Evolutionary conservation across 2,888 invertebrate species (phyloP), one percentile per base, ranked within the genome.

Genomic region (Melipona beecheii): DNA sequence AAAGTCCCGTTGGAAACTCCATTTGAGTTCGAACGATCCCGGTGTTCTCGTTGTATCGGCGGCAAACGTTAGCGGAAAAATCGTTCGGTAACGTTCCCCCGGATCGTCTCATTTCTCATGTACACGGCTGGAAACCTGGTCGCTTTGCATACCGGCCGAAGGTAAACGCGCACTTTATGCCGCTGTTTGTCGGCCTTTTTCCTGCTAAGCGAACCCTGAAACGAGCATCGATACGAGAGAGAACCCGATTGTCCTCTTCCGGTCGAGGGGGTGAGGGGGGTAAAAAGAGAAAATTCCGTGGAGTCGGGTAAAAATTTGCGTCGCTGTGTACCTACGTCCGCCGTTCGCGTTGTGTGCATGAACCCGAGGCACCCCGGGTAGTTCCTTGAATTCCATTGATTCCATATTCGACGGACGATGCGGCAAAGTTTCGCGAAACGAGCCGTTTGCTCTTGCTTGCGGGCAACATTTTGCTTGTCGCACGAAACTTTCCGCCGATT

Each of bases 171-270:
- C 69, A 36, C 58, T 60, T 72, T 58, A 50, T 27, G 80, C n/a
- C 56, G 31, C 52, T 81, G 79, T 80, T 80, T 80, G 78, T 78
- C 78, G 62, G 69, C 78, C 78, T 70, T 80, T 78, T 62, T 68
- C 66, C 81, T 52, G 81, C 79, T 78, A 72, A 78, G 60, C 79
- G 71, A 72, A 21, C 60, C 66, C 58, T 49, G 80, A 72, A 81
- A 68, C 81, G 81, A 72, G 52, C 71, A 52, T 21, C 81, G 78
- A 78, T 78, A 78, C 78, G 50, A 19, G 43, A 65, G 58, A 0
- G 31, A 4, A 4, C 15, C 62, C 81, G 80, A 79, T 79, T 79
- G 72, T 72, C 54, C 68, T 27, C 17, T 68, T 66, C 72, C 68
- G 27, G 17, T 9, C 5, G 15, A 2, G n/a, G 11, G 27, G 15